Conservation (phyloP, 1,140 invertebrate genomes). For the Caenorhabditis tropicalis region DNA sequence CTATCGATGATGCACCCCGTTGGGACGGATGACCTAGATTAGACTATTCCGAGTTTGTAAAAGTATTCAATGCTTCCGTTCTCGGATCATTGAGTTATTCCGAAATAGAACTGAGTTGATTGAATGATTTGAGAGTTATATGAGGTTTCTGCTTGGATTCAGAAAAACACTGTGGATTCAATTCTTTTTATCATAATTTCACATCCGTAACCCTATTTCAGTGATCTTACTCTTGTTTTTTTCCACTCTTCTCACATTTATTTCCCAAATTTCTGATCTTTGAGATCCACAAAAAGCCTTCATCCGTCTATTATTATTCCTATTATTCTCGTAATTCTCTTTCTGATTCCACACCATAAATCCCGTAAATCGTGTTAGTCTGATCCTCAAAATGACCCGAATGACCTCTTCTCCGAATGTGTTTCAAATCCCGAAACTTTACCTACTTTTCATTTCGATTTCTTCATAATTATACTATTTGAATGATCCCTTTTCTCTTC, state of each 20-base stretch:
- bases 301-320: not conserved
- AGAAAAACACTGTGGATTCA: no score
- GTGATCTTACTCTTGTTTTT: no score
- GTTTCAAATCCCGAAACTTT: constrained; percentile 7
- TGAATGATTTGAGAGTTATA: not conserved
- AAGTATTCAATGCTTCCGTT: not conserved
- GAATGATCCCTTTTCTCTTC: not conserved
- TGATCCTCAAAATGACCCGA: not conserved
- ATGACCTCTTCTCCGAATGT: not conserved
- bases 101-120: not conserved
- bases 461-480: constrained; percentile 14
- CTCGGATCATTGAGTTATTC: constrained; percentile 4
- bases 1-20: not conserved
- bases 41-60: constrained; percentile 7
- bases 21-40: constrained; percentile 32
- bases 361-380: not conserved
- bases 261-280: not conserved
- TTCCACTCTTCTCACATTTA: no score
- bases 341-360: not conserved
- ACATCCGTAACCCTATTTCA: no score
- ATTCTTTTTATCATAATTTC: no score
- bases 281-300: not conserved
- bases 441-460: constrained; percentile 11
- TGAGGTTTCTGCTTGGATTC: no score
- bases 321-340: not conserved